Evolutionary conservation across 2,797 vertebrate species (phyloP).

Genomic region (Cossypha polioptera): DNA sequence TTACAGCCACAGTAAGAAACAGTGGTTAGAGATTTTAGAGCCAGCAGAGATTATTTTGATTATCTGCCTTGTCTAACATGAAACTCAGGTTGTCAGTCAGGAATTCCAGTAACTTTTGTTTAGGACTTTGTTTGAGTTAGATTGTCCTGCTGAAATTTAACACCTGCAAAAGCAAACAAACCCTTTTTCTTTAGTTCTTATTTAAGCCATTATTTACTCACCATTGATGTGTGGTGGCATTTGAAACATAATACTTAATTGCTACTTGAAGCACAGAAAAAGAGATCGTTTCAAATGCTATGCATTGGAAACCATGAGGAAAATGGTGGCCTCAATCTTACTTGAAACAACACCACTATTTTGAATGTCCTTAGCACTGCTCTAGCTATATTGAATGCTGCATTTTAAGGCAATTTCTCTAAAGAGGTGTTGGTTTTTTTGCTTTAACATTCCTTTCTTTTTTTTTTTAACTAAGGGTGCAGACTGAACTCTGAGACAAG

Average conservation of each 20-base stretch:
- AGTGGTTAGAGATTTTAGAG: not conserved
- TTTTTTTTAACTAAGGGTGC: constrained; percentile 6
- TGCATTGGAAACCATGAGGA: not conserved
- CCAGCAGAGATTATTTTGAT: constrained; percentile 11
- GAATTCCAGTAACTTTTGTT: constrained; percentile 50
- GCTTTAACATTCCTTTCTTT: not conserved
- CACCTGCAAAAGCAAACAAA: constrained; percentile 55
- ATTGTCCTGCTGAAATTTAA: constrained; percentile 55
- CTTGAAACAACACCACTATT: not conserved
- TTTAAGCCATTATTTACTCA: constrained; percentile 50
- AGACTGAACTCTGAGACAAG: constrained; percentile 61
- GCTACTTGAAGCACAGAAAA: constrained; percentile 11
- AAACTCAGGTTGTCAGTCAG: constrained; percentile 24
- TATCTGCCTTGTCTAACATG: constrained; percentile 25
- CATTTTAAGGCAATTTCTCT: not conserved
- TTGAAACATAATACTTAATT: constrained; percentile 59
- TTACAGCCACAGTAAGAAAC: not conserved
- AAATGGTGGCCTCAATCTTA: not conserved
- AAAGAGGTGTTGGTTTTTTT: not conserved
- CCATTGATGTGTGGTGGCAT: constrained; percentile 10
- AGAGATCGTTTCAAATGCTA: not conserved
- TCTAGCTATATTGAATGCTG: not conserved
- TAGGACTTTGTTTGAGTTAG: constrained; percentile 55
- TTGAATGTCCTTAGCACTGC: not conserved
- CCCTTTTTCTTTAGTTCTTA: constrained; percentile 13